Percentiles rank a stretch among this genome's conserved stretches.
Evolutionary conservation across 2,113 vertebrate species (phyloP).

Genomic region (Coryphaenoides rupestris): DNA sequence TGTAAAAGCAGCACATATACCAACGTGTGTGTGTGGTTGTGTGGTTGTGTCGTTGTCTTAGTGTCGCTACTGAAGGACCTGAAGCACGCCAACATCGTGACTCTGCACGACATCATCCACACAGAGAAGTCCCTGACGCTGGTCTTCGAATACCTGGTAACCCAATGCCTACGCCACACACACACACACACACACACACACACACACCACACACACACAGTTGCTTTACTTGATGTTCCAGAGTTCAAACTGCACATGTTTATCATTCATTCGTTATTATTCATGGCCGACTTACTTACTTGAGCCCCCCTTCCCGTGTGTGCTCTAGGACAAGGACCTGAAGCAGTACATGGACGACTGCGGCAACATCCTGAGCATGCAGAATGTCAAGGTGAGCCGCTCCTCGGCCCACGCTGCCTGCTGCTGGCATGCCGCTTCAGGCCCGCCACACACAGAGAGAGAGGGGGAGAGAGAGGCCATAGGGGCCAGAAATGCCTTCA

Average conservation of each 20-base stretch:
- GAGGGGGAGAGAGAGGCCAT: no score
- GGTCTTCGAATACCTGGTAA: slow-evolving; percentile 96
- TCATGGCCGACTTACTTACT: no score
- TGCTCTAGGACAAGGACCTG: slow-evolving; percentile 83
- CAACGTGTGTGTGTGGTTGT: no score
- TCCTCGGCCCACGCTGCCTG: background rate
- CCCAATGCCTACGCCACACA: slow-evolving; percentile 35
- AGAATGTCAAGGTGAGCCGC: slow-evolving; percentile 83
- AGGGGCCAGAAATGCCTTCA: slow-evolving; percentile 8
- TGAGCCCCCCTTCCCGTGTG: background rate
- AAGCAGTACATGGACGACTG: slow-evolving; percentile 92
- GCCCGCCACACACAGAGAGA: no score
- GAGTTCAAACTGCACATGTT: background rate
- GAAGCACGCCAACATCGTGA: slow-evolving; percentile 97
- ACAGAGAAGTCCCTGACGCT: slow-evolving; percentile 95
- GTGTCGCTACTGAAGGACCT: slow-evolving; percentile 95
- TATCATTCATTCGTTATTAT: no score
- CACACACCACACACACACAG: background rate
- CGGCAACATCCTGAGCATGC: slow-evolving; percentile 86
- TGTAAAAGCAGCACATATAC: no score
- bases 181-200: no score
- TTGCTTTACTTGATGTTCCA: background rate
- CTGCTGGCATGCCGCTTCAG: background rate
- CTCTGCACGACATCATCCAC: slow-evolving; percentile 92
- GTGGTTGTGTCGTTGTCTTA: slow-evolving; percentile 45